A percentile compares a stretch with the other conserved stretches of the same genome.
These are phyloP conservation scores for Austrolebias charrua DNA, from an alignment of 2,797 vertebrate genomes.

Conservation along the genomic window DNA sequence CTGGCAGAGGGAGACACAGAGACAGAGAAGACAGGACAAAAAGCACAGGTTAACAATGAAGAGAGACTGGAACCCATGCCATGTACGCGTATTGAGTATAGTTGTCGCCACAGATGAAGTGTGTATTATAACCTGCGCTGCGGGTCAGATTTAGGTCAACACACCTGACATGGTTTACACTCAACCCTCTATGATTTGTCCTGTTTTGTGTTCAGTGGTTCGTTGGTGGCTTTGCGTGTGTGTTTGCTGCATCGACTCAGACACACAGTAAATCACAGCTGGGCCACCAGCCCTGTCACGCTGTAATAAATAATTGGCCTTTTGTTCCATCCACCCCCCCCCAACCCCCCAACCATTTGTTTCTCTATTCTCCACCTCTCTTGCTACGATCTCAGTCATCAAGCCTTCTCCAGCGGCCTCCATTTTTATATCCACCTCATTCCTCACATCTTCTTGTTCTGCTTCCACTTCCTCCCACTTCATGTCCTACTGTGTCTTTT, in stretches of 20 bases:
- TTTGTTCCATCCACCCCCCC: constrained; percentile 68
- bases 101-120: neutral
- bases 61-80: neutral
- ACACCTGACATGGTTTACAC: neutral
- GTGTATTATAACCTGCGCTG: neutral
- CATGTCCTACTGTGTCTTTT: constrained; percentile 10
- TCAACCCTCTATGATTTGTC: neutral
- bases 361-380: constrained; percentile 45
- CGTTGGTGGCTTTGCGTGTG: constrained; percentile 20
- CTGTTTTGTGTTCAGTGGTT: constrained; percentile 21
- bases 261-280: constrained; percentile 44
- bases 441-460: neutral
- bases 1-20: constrained; percentile 64
- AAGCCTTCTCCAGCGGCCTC: constrained; percentile 10
- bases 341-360: constrained; percentile 61
- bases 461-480: constrained; percentile 7
- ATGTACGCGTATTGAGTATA: neutral
- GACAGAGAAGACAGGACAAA: neutral
- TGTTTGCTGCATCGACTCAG: constrained; percentile 32
- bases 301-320: constrained; percentile 77
- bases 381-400: constrained; percentile 40
- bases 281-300: constrained; percentile 35
- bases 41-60: constrained; percentile 10
- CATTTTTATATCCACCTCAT: constrained; percentile 26
- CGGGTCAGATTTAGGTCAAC: constrained; percentile 16